These are phyloP conservation scores for Habroteleia sp. DNA, from an alignment of 2,888 invertebrate species.

Conservation along the genomic window DNA sequence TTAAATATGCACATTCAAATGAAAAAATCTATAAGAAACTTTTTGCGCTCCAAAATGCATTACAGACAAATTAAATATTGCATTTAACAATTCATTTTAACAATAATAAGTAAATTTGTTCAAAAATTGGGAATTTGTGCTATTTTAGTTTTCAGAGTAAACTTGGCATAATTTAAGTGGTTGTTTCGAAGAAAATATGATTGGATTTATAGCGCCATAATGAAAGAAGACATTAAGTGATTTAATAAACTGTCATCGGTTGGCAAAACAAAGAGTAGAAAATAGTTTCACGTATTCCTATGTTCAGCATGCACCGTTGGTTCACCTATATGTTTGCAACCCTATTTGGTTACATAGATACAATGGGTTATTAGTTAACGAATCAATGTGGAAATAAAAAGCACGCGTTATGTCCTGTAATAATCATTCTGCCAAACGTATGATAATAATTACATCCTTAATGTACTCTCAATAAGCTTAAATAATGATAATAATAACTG, in stretches of 20 bases:
- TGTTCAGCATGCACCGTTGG: constrained; percentile 57
- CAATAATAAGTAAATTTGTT: too few relatives aligned
- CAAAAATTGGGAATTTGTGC: too few relatives aligned
- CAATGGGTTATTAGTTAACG: constrained; percentile 55
- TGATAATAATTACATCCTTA: constrained; percentile 20
- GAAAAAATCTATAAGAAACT: too few relatives aligned
- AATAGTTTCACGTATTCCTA: constrained; percentile 61
- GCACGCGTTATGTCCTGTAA: constrained; percentile 14
- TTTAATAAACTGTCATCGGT: constrained; percentile 39
- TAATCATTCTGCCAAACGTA: constrained; percentile 9
- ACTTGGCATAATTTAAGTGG: too few relatives aligned
- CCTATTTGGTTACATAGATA: constrained; percentile 54
- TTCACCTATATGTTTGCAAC: constrained; percentile 56
- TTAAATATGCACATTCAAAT: too few relatives aligned
- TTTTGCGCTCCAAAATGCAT: too few relatives aligned
- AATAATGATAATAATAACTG: constrained; percentile 34
- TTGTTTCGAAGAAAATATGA: too few relatives aligned
- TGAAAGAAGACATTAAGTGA: constrained; percentile 18
- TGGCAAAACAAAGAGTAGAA: constrained; percentile 47
- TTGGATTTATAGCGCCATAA: too few relatives aligned
- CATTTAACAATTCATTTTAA: too few relatives aligned
- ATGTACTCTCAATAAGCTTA: constrained; percentile 10
- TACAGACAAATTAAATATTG: too few relatives aligned
- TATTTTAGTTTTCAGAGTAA: too few relatives aligned
- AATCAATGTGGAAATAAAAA: constrained; percentile 51